Evolutionary conservation across 2,113 vertebrate genomes (phyloP).

Genomic region (Puntigrus tetrazona): DNA sequence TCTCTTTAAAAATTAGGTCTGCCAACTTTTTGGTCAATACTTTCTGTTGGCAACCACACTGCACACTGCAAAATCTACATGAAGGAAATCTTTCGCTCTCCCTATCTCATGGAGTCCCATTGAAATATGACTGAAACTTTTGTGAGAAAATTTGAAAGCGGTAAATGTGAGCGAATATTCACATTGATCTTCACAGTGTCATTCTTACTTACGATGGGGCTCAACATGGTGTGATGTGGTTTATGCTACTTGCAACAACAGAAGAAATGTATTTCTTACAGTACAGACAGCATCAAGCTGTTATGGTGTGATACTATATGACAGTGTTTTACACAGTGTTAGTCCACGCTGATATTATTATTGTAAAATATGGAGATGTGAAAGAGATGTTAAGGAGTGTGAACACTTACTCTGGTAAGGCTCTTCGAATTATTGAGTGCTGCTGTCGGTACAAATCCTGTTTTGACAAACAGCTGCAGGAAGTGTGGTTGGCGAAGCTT

Average conservation of each 20-base stretch:
- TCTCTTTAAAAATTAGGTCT: too few species aligned
- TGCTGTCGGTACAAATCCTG: constrained; percentile 93
- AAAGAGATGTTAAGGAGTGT: background rate
- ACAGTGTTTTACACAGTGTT: background rate
- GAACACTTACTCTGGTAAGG: constrained; percentile 88
- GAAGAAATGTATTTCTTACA: background rate
- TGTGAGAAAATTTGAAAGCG: background rate
- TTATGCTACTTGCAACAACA: background rate
- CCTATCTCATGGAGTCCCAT: background rate
- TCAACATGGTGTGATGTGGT: background rate
- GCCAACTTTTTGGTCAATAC: background rate
- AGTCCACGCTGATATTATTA: too few species aligned
- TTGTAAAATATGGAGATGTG: too few species aligned
- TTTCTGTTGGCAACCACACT: background rate
- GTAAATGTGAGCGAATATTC: background rate
- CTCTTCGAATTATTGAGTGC: constrained; percentile 93
- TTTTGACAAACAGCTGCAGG: constrained; percentile 95
- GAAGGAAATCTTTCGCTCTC: background rate
- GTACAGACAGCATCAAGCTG: background rate
- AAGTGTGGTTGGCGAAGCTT: constrained; percentile 96
- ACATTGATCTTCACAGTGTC: background rate
- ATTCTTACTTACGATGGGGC: background rate
- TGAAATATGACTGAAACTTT: background rate
- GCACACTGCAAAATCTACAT: background rate
- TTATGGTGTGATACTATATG: background rate